Base-by-base conservation (phyloP, 2,113 vertebrate species). In the Lasiurus cinereus region DNA sequence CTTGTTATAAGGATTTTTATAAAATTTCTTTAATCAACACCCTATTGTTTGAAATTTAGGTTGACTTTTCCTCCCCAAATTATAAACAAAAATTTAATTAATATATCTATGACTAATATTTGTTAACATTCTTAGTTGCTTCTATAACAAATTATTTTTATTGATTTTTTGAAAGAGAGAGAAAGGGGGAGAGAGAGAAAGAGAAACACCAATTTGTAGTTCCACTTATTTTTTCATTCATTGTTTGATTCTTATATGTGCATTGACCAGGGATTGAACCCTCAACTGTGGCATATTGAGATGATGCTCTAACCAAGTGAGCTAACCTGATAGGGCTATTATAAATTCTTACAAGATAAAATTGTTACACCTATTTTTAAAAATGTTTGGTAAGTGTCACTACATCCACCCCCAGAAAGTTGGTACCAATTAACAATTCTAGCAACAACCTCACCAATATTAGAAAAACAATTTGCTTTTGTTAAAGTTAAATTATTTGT, bases 301-400 rank as follows among this genome's bases (percentile, higher is more conserved):
- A 64, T 31, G 27, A 64, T 29, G 62, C 27, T 64, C 59, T 29
- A 27, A 29, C 24, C 22, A 64, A 64, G 4, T 64, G 62, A 29
- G 27, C 62, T 64, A 64, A 13, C 2, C 24, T 29, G 27, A 29
- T 12, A 64, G 13, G 62, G 62, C 62, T 64, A 64, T 64, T 89
- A 82, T 50, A 85, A 56, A 72, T 83, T 84, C 11, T 76, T 91
- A 59, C 36, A 85, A 77, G 46, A 73, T 83, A 15, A 83, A 84
- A 59, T 72, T 73, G 1, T 91, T 69, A 43, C 36, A 29, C 24
- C 3, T 67, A 6, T 87, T 46, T 93, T 88, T 69, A 3, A 74
- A 78, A 52, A 59, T 33, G 13, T 80, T 78, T 76, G 39, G 12
- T 76, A 66, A 56, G 1, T 76, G 66, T 39, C 6, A 0, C 11